Evolutionary conservation across 2,888 invertebrate genomes (phyloP).

Genomic region (Empis livida): DNA sequence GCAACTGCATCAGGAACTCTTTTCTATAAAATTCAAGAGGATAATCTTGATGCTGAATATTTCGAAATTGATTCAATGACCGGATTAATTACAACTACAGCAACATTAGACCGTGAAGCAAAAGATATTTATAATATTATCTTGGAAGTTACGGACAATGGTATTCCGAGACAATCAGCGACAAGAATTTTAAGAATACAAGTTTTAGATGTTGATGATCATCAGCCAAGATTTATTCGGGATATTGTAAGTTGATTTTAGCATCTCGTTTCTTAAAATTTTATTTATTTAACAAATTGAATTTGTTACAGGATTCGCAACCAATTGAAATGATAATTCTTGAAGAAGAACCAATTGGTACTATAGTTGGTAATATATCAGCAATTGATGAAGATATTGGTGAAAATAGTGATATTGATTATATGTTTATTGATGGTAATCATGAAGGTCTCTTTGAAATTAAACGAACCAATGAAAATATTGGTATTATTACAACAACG

Average conservation of each 20-base stretch:
- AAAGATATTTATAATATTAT: conserved; percentile 63
- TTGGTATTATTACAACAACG: conserved; percentile 46
- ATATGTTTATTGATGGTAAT: conserved; percentile 60
- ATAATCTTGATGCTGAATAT: conserved; percentile 47
- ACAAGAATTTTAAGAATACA: conserved; percentile 55
- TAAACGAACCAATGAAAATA: conserved; percentile 49
- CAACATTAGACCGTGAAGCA: conserved; percentile 58
- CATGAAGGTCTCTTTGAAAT: conserved; percentile 50
- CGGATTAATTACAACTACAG: conserved; percentile 58
- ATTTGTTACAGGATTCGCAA: conserved; percentile 45
- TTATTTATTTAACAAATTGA: conserved; percentile 1
- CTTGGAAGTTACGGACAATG: conserved; percentile 63
- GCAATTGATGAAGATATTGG: conserved; percentile 64
- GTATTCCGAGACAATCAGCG: conserved; percentile 61
- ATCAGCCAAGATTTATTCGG: conserved; percentile 57
- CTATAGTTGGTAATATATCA: conserved; percentile 51
- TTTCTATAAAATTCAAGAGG: conserved; percentile 56
- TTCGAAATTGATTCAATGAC: conserved; percentile 53
- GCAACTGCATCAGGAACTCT: conserved; percentile 61
- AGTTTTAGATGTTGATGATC: conserved; percentile 65
- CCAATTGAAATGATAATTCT: conserved; percentile 48
- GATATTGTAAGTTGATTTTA: conserved; percentile 41
- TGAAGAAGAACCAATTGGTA: conserved; percentile 55
- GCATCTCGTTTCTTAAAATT: too few relatives aligned
- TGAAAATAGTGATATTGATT: conserved; percentile 63